Evolutionary conservation across 2,888 invertebrate species (phyloP).

Genomic region (Calameuta pallipes): DNA sequence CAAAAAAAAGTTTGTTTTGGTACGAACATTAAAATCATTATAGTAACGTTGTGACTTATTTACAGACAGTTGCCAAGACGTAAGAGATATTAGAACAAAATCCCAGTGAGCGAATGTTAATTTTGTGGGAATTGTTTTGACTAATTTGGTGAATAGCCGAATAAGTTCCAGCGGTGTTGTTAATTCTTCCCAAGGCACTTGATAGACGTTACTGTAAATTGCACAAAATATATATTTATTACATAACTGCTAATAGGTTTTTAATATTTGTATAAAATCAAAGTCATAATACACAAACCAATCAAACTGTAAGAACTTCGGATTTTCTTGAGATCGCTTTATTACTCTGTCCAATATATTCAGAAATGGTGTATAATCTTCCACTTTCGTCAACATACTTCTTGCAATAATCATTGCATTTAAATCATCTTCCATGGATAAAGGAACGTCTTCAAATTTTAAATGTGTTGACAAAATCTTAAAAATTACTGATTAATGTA

Average conservation of each 20-base stretch:
- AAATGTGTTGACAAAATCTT: conserved; percentile 42
- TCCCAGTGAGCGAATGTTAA: conserved; percentile 76
- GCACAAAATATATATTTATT: neutral
- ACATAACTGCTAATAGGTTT: conserved; percentile 5
- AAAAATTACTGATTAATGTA: conserved; percentile 15
- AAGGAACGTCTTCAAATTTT: conserved; percentile 28
- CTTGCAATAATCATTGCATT: conserved; percentile 43
- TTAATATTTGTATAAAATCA: conserved; percentile 6
- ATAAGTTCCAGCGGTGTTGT: conserved; percentile 52
- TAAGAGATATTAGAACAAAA: conserved; percentile 76
- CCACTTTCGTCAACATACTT: conserved; percentile 30
- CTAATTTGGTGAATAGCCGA: conserved; percentile 45
- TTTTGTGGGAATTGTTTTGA: conserved; percentile 41
- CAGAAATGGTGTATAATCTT: conserved; percentile 25
- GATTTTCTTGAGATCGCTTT: conserved; percentile 38
- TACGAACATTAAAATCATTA: conserved; percentile 69
- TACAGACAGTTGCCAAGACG: conserved; percentile 74
- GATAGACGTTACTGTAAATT: conserved; percentile 42
- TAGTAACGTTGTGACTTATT: conserved; percentile 62
- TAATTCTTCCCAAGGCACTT: conserved; percentile 46
- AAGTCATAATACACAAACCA: conserved; percentile 32
- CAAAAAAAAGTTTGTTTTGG: conserved; percentile 1
- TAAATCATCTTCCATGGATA: conserved; percentile 32
- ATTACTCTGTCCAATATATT: conserved; percentile 43
- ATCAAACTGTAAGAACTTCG: conserved; percentile 40